Evolutionary conservation across 2,113 vertebrate species (phyloP), one percentile per base, ranked within the genome.

Genomic region (Ursus arctos): DNA sequence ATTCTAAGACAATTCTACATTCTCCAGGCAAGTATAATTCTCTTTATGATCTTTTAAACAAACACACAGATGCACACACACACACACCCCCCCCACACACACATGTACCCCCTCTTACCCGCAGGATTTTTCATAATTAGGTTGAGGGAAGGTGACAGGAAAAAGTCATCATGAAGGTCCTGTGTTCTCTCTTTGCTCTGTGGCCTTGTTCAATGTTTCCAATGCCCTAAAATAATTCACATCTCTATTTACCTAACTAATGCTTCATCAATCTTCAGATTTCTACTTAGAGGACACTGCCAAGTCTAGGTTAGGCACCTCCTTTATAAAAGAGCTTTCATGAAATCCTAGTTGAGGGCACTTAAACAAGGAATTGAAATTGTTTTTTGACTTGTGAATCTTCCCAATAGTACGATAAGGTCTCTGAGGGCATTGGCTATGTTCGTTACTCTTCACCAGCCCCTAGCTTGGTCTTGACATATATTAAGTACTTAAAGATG

Each of bases 351-450:
- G 51, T 51, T 47, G 53, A 85, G 31, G 31, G 7, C 36, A 59
- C 28, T 71, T 79, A 86, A 47, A 82, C 16, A 57, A 82, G 43
- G 49, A 88, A 83, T 61, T 14, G n/a, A 85, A 85, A 94, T 65
- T 65, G 21, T 8, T 10, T 80, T 93, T 33, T 74, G 24, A 85
- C 4, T 24, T 84, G 16, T 47, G 10, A 53, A 1, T 26, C 71
- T 91, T 65, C 33, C 81, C 69, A 67, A 36, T 51, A 26, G 2
- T 72, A 16, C 26, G 26, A 0, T 31, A 79, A 83, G 7, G 31
- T 67, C n/a, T 90, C 76, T 57, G 89, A 89, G 43, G 28, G 16
- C 31, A 67, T 1, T 55, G n/a, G 6, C 47, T 71, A 13, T 61
- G 8, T 7, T 18, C 22, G 7, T 71, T 33, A 7, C 22, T 81